These are phyloP conservation scores for Cynocephalus volans DNA, from an alignment of 2,113 vertebrate genomes.

Conservation along the genomic window DNA sequence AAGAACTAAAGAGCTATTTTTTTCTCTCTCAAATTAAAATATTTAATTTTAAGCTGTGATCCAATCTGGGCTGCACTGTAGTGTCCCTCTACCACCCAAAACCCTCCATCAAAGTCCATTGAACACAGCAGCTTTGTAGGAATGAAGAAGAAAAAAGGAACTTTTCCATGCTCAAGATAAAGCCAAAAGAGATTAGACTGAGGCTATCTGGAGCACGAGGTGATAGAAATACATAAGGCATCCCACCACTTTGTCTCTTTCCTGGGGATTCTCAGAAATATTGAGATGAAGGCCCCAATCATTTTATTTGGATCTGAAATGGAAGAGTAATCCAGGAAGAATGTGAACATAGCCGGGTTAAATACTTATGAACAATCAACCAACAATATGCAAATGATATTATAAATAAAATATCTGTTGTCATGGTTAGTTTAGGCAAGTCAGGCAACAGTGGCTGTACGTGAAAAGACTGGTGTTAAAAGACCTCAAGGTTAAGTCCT, in stretches of 20 bases:
- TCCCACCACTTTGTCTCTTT: not conserved
- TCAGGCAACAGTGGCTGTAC: not conserved
- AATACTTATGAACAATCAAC: not conserved
- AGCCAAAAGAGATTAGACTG: not conserved
- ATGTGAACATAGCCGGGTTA: not conserved
- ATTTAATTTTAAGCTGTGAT: slow-evolving; percentile 26
- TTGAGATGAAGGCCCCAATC: not conserved
- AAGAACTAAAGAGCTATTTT: not conserved
- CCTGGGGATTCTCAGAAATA: not conserved
- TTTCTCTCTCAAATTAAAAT: not conserved
- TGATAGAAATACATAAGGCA: not conserved
- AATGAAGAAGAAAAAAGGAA: not conserved
- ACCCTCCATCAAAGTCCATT: slow-evolving; percentile 5
- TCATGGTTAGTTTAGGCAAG: not conserved
- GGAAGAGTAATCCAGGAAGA: slow-evolving; percentile 18
- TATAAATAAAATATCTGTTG: not conserved
- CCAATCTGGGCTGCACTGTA: not conserved
- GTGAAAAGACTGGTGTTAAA: not conserved
- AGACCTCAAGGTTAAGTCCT: not conserved
- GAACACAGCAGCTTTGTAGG: not conserved
- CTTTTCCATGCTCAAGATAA: not conserved
- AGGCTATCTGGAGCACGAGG: not conserved
- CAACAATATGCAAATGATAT: not conserved
- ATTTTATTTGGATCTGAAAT: slow-evolving; percentile 10
- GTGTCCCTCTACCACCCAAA: not conserved